These are phyloP conservation scores for Diphyllodes magnificus DNA, from an alignment of 2,113 vertebrate species.

Conservation along the genomic window DNA sequence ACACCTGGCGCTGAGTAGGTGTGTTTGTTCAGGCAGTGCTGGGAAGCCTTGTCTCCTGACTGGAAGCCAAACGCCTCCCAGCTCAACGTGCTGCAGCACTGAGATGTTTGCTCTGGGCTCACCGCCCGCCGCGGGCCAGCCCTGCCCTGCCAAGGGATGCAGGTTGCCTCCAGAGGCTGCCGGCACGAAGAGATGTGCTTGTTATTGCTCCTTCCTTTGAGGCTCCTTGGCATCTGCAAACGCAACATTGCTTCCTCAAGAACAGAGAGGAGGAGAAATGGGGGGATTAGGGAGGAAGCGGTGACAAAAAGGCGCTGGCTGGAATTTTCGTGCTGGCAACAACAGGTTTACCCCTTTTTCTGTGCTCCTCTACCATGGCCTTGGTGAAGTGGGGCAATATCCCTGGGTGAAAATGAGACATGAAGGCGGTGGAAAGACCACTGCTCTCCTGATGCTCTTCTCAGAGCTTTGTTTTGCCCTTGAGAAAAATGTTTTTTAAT, in stretches of 20 bases:
- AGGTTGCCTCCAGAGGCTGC: neutral
- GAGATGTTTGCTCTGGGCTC: neutral
- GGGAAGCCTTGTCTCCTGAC: neutral
- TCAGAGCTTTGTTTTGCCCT: neutral
- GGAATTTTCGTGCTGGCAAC: neutral
- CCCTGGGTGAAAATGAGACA: neutral
- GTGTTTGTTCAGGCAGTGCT: neutral
- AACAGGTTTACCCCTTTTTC: neutral
- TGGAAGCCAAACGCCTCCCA: neutral
- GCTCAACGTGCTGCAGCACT: neutral
- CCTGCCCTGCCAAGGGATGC: accelerated
- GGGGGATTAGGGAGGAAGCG: neutral
- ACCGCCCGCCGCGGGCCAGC: neutral
- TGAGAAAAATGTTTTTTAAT: neutral
- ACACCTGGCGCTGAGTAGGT: neutral
- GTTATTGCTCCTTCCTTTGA: neutral
- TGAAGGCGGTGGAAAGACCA: neutral
- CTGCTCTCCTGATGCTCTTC: neutral
- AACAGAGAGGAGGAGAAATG: neutral
- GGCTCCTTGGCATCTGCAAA: neutral
- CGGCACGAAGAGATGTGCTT: accelerated
- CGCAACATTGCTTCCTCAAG: neutral
- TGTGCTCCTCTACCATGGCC: neutral
- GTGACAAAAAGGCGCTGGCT: neutral
- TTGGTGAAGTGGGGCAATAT: neutral